Evolutionary conservation across 2,797 vertebrate species (phyloP).

Genomic region (Xiphophorus birchmanni): DNA sequence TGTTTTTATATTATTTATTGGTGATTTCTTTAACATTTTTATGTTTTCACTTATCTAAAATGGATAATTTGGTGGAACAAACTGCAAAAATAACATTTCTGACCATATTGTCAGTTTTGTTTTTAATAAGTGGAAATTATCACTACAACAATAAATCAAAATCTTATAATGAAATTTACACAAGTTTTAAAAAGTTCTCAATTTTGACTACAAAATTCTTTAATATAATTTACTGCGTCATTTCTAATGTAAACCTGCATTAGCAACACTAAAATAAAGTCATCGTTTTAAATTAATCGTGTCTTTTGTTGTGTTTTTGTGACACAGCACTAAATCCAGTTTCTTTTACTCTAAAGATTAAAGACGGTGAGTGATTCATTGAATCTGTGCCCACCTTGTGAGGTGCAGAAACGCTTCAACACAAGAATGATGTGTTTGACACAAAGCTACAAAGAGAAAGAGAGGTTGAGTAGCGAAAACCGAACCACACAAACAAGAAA

Average conservation of each 20-base stretch:
- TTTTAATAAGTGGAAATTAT: too few species aligned
- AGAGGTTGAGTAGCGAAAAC: constrained; percentile 37
- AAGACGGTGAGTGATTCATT: neutral
- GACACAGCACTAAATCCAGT: neutral
- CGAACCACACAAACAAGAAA: constrained; percentile 57
- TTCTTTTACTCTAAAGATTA: neutral
- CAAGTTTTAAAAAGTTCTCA: too few species aligned
- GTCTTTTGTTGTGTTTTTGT: neutral
- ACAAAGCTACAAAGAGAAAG: constrained; percentile 47
- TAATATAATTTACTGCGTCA: neutral
- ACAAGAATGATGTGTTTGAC: constrained; percentile 52
- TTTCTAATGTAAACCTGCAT: neutral
- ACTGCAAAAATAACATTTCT: too few species aligned
- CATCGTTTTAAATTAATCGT: neutral
- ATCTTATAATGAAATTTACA: too few species aligned
- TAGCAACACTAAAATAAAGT: neutral
- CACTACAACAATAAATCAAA: too few species aligned
- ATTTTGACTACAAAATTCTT: neutral
- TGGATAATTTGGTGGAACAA: too few species aligned
- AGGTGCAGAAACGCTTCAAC: constrained; percentile 13
- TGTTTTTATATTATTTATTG: neutral
- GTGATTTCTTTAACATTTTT: too few species aligned
- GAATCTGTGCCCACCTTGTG: constrained; percentile 25
- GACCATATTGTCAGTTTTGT: too few species aligned
- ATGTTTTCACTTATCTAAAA: too few species aligned